Percentiles rank a stretch among this genome's conserved stretches.
Conservation (phyloP, 2,797 vertebrate genomes). For the Chaetophractus vellerosus region DNA sequence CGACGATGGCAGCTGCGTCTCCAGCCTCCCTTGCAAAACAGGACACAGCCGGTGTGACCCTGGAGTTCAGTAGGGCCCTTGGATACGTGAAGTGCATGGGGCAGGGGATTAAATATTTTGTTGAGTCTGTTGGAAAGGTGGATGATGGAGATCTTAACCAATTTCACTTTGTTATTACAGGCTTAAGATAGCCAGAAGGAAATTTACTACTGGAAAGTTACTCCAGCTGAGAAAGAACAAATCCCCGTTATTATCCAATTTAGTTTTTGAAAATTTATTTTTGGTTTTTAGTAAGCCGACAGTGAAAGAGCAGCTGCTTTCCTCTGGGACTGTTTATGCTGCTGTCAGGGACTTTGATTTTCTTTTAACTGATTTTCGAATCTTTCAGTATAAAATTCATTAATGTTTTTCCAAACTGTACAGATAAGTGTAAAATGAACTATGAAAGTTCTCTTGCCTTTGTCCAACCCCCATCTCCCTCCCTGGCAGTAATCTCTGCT, state of each 20-base stretch:
- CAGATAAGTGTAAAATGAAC: not conserved
- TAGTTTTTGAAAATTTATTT: not conserved
- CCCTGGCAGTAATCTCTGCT: not conserved
- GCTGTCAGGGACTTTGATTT: not conserved
- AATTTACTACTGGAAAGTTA: not conserved
- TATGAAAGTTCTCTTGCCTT: not conserved
- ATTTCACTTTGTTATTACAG: not conserved
- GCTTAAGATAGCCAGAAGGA: not conserved
- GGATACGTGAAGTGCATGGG: not conserved
- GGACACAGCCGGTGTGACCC: not conserved
- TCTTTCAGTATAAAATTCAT: not conserved
- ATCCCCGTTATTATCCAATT: not conserved
- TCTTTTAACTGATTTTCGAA: not conserved
- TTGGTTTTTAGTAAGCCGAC: not conserved
- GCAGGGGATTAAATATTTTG: not conserved
- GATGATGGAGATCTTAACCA: not conserved
- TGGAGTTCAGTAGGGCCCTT: not conserved
- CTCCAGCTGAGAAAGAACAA: not conserved
- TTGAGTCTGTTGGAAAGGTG: not conserved
- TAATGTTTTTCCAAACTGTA: not conserved
- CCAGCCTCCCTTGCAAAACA: no score
- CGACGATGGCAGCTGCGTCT: no score
- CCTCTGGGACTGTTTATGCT: no score
- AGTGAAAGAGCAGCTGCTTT: not conserved
- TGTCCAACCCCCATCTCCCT: not conserved